Evolutionary conservation across 1,140 invertebrate species (phyloP), one percentile per base, ranked within the genome.

Genomic region (Drosophila saltans): DNA sequence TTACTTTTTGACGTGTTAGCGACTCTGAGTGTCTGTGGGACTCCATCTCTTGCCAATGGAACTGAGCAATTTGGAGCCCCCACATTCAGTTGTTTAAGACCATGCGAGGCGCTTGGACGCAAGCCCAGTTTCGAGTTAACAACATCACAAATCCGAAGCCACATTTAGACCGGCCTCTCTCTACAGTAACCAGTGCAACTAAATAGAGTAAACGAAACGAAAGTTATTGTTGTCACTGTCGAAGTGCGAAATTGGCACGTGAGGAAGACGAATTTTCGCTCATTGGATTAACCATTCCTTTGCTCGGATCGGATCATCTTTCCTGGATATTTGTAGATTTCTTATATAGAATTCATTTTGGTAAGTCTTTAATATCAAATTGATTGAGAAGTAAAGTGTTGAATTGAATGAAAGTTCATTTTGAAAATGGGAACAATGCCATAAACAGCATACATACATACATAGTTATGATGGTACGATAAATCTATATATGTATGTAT

Each of bases 1-100:
- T 89, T 86, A 82, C 83, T 88, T 82, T 77, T 77, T 75, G 73
- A 88, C 83, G 80, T 76, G 80, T 89, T 83, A 83, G 75, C 83
- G 64, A 65, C 75, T 86, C 57, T 64, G 30, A 64, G 52, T 11
- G 28, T 52, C 39, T 39, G 60, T 45, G 24, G 45, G 64, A 41
- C 71, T 41, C 66, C 36, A 55, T 74, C 61, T 64, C 72, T 63
- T 40, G 69, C 77, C 65, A 67, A 6, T 66, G 56, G 63, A 71
- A 66, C 24, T 24, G 45, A 52, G 45, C 45, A 26, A 52, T 52
- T 58, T 68, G 66, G 75, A 81, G 69, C 63, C 59, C 58, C 28
- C 57, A 16, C 69, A 70, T 69, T 88, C 80, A 89, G 83, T 88
- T 88, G 80, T 73, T 56, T 52, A 74, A 88, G 68, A 88, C 80